Evolutionary conservation across 2,113 vertebrate species (phyloP).

Genomic region (Zootoca vivipara): DNA sequence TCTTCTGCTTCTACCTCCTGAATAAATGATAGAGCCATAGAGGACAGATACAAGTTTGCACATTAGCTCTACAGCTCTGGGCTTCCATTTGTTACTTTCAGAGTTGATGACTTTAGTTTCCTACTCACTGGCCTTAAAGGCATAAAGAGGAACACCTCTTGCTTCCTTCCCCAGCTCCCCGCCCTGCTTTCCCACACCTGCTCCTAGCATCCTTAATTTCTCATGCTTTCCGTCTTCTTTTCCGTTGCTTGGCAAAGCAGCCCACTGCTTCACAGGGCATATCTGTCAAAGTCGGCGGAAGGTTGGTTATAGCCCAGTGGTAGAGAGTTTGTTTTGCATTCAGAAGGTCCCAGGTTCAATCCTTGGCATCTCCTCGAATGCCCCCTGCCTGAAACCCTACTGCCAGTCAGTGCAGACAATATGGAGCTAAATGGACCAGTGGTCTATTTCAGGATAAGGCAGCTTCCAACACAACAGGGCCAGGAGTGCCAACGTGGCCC

Average conservation of each 20-base stretch:
- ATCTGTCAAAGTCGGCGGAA: constrained; percentile 59
- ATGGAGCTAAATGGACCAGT: too few relatives aligned
- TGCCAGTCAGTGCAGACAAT: too few relatives aligned
- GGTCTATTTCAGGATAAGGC: too few relatives aligned
- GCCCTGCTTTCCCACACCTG: constrained; percentile 8
- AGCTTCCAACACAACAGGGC: too few relatives aligned
- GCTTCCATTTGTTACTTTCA: constrained; percentile 89
- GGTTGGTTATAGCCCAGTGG: too few relatives aligned
- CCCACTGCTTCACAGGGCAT: constrained; percentile 75
- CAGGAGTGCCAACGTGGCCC: too few relatives aligned
- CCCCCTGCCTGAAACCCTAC: too few relatives aligned
- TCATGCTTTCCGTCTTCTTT: constrained; percentile 31
- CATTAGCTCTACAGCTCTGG: constrained; percentile 94
- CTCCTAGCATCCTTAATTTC: background rate
- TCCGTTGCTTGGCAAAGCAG: constrained; percentile 72
- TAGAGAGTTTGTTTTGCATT: too few relatives aligned
- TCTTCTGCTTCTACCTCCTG: constrained; percentile 99
- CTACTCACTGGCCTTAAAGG: constrained; percentile 83
- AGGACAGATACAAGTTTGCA: constrained; percentile 99
- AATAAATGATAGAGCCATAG: constrained; percentile 99
- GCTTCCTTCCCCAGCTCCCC: constrained; percentile 3
- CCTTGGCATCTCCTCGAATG: too few relatives aligned
- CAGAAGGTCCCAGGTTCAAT: too few relatives aligned
- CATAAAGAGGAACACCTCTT: constrained; percentile 65
- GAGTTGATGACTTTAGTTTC: constrained; percentile 85